Base-by-base conservation (phyloP, 2,888 invertebrate species). In the Torymus aiolomorphi region DNA sequence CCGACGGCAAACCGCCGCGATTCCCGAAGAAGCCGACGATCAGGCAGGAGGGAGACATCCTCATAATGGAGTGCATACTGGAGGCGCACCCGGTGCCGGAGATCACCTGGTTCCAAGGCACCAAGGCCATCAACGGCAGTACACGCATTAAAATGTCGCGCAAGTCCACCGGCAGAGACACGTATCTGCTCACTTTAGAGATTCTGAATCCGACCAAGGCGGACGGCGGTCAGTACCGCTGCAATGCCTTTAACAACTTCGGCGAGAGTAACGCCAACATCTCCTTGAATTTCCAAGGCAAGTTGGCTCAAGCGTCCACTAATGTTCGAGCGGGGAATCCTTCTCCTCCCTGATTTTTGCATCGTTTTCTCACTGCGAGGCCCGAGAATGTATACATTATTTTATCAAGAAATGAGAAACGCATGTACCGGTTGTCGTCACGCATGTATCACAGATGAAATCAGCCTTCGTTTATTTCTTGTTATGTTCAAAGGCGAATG, bases 191-290 rank as follows among this genome's bases (percentile, higher is more conserved):
- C 86, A 96, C 96, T 83, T 94, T 98, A 91, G 97, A 97, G 93
- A 97, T 98, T 89, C 94, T 95, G 91, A 97, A 97, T 92, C 99
- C 99, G 76, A 97, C 97, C 84, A 96, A 96, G 89, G 96, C 96
- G 89, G 99, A 99, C 92, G 99, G 98, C 88, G 99, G 99, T 87
- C 97, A 97, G 92, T 99, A 99, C 93, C 95, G 98, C 90, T 99
- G 99, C 93, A 98, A 98, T 92, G 99, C 99, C 88, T 96, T 98
- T 93, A 99, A 99, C 94, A 95, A 96, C 91, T 96, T 95, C 92
- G 99, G 99, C 91, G 99, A 99, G 94, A 98, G 98, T 93, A 99
- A 99, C 93, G 99, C 99, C 88, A 99, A 99, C 92, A 99, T 99
- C 93, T 97, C 98, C 90, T 96, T 99, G 90, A 99, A 99, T 92